phyloP scores from a whole-genome alignment of 2,113 vertebrate genomes.

The Mastomys coucha region DNA sequence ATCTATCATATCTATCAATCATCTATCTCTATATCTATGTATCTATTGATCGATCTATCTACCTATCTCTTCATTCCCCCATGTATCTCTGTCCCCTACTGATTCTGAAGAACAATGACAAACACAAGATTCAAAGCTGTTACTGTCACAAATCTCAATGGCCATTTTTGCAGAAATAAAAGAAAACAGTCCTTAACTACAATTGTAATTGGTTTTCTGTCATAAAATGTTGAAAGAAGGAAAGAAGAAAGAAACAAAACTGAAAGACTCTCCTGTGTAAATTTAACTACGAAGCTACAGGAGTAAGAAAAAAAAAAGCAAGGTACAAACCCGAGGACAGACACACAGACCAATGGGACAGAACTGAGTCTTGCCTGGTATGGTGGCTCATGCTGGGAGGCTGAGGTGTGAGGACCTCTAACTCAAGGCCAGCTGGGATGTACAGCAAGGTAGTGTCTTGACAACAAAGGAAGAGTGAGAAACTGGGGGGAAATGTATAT shows the following conservation, averaged over 20 bases:
- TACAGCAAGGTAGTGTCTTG: background rate
- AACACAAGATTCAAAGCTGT: background rate
- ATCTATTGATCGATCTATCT: background rate
- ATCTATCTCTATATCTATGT: background rate
- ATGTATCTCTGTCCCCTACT: background rate
- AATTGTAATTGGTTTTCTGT: background rate
- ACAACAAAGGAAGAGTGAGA: background rate
- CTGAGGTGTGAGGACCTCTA: background rate
- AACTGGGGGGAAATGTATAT: background rate
- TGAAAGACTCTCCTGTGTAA: background rate
- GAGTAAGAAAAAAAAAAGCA: background rate
- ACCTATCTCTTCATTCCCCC: background rate
- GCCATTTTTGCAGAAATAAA: background rate
- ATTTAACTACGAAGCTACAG: background rate
- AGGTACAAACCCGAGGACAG: background rate
- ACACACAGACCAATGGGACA: background rate
- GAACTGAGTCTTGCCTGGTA: background rate
- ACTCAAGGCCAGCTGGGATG: background rate
- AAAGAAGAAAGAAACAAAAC: background rate
- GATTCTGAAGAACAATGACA: background rate
- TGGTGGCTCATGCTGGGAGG: background rate
- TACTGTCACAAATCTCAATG: no score
- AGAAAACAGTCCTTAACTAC: background rate
- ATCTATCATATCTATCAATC: background rate
- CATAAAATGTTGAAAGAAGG: background rate